A percentile compares a stretch with the other conserved stretches of the same genome.
Evolutionary conservation across 2,888 invertebrate species (phyloP).

Genomic region (Orchestes rusci): DNA sequence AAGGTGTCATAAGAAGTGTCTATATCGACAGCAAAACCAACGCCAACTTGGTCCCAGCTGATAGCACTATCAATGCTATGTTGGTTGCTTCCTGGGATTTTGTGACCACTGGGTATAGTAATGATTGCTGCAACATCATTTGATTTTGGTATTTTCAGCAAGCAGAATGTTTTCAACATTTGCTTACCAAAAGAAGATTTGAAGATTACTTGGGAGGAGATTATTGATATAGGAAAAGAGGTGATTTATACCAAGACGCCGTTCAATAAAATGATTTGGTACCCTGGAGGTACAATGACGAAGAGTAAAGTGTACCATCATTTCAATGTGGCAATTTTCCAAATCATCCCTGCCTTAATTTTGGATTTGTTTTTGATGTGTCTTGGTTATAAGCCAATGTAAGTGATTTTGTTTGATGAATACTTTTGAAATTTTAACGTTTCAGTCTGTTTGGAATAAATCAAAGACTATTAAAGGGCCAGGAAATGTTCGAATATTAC

Average conservation of each 20-base stretch:
- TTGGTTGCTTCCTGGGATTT: slow-evolving; percentile 64
- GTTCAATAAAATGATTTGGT: slow-evolving; percentile 76
- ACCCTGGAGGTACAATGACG: slow-evolving; percentile 80
- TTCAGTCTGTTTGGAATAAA: slow-evolving; percentile 73
- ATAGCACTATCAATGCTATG: slow-evolving; percentile 69
- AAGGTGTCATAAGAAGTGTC: slow-evolving; percentile 81
- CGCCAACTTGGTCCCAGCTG: slow-evolving; percentile 71
- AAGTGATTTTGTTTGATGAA: slow-evolving; percentile 47
- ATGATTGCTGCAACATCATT: slow-evolving; percentile 5
- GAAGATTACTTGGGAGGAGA: slow-evolving; percentile 74
- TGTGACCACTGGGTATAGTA: slow-evolving; percentile 27
- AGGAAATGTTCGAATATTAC: slow-evolving; percentile 85
- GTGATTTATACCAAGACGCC: slow-evolving; percentile 72
- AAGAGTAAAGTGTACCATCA: slow-evolving; percentile 68
- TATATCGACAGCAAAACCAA: slow-evolving; percentile 57
- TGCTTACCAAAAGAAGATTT: slow-evolving; percentile 28
- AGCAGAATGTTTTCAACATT: slow-evolving; percentile 27
- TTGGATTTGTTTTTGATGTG: slow-evolving; percentile 72
- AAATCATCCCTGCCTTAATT: slow-evolving; percentile 83
- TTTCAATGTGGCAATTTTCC: slow-evolving; percentile 77
- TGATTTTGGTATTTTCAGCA: slow-evolving; percentile 16
- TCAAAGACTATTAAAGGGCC: slow-evolving; percentile 73
- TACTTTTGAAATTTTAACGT: background rate
- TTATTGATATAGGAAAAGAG: slow-evolving; percentile 72
- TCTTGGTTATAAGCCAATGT: slow-evolving; percentile 83